Evolutionary conservation across 2,113 vertebrate genomes (phyloP), one percentile per base, ranked within the genome.

Genomic region (Lophius piscatorius): DNA sequence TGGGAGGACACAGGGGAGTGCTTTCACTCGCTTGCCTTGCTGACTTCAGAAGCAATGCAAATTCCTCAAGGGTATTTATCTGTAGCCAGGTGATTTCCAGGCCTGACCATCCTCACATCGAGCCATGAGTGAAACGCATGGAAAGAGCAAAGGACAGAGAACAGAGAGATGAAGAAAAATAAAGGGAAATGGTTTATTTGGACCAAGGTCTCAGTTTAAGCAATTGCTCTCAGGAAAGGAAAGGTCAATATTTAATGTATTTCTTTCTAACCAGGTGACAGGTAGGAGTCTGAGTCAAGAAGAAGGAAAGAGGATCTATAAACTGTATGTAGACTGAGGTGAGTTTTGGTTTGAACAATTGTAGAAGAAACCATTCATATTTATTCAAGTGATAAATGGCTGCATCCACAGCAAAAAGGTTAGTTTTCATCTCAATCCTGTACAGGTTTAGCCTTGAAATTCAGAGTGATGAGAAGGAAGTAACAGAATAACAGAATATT

Each of bases 1-100:
- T 55, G 65, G 77, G 70, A 76, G 81, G 68, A 56, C 63, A 74
- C 44, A 55, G 69, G 65, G 63, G 75, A 81, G 67, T 57, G 63
- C 71, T 83, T 84, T 85, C 76, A 72, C 76, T 74, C 64, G 69
- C 80, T 75, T 60, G 76, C 84, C 74, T 81, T 63, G 61, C 80
- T 61, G 68, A 82, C 84, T 88, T 86, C 80, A 84, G 77, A 87
- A 76, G 78, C 65, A 33, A 35, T 76, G 74, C 58, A 78, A 80
- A 85, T 89, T 89, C 85, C 83, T 85, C 46, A 3, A 23, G 78
- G 78, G 78, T 83, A 82, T 89, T 89, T 85, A 81, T 81, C 76
- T 85, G 85, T 83, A 87, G 70, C 83, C 78, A 87, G 87, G 85
- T 87, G 85, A 87, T 89, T 85, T 86, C 78, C 83, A 83, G 76